Evolutionary conservation across 2,797 vertebrate genomes (phyloP), one percentile per base, ranked within the genome.

Genomic region (Streptopelia turtur): DNA sequence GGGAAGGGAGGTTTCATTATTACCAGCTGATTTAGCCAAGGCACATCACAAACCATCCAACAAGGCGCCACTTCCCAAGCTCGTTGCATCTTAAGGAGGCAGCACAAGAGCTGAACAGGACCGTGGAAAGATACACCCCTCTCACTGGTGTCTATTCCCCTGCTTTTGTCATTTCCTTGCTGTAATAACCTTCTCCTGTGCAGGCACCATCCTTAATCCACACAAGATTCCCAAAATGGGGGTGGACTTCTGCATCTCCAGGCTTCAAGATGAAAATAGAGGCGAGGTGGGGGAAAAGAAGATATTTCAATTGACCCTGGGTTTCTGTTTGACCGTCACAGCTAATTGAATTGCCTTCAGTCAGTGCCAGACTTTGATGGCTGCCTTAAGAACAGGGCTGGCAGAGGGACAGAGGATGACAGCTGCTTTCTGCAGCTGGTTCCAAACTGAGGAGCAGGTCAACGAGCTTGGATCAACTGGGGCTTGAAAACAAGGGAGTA

Each of bases 271-370:
- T 14, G 39, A 63, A 90, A 94, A 88, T 2, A 22, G 60, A 57
- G 52, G 55, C 9, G 30, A 16, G 5, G 6, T 20, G 27, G 13
- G 7, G 13, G 15, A 33, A 10, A 16, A 4, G 13, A 45, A 45
- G 43, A 20, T 45, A 45, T 69, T 96, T 89, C 83, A 82, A 30
- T 76, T 91, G 89, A 85, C 88, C 41, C 86, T 83, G 1, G 0
- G 39, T 84, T 84, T 94, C 45, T 83, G 76, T 94, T 93, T 96
- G 96, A 95, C 91, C 84, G 93, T 90, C 91, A 97, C 93, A 97
- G 86, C 94, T 95, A 93, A 95, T 94, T 96, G 95, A 97, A 96
- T 96, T 96, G 93, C 95, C 85, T 97, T 95, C 94, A 74, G 55
- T 65, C 79, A 86, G 55, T 84, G 83, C 90, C 89, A 96, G 64